Base-by-base conservation (phyloP, 2,113 vertebrate species). In the Pipa parva region DNA sequence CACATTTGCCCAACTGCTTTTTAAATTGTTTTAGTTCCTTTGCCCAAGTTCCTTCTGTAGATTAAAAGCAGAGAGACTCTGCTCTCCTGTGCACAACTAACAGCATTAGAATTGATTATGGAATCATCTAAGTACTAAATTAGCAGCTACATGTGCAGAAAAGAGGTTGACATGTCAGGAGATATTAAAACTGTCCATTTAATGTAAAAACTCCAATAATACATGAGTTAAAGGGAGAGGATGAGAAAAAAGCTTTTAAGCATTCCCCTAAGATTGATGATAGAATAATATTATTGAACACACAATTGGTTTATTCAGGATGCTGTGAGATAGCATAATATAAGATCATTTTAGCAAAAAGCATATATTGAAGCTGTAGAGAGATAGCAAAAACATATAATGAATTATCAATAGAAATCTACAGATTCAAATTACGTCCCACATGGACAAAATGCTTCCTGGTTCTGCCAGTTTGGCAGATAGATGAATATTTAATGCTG, bases 221-320 rank as follows among this genome's bases (percentile, higher is more conserved):
- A 91, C 88, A 90, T 45, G 86, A 85, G 85, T 88, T 88, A 89
- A 87, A 84, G 80, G 79, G 82, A 83, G 85, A 86, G 87, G 84
- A 89, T 86, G 85, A 87, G 88, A 84, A 81, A n/a, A 86, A 89
- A 85, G 88, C 87, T 90, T 90, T 92, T 89, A 90, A 88, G 87
- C 80, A 76, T 80, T 76, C 81, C 88, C 87, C 81, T 84, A 86
- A 88, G 86, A 86, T 76, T 64, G 83, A 87, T 84, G 66, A 77
- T 76, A 72, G 83, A 85, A 87, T 83, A 83, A 84, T 85, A 85
- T 82, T 85, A 86, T 81, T 79, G 80, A 79, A 74, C 79, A 79
- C 0, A 77, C 80, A 79, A 83, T 81, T 71, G 83, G 79, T 84
- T 72, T 77, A 71, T 66, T 78, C 78, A 77, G 82, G 83, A 85